A percentile compares a stretch with the other conserved stretches of the same genome.
phyloP scores from a whole-genome alignment of 2,888 invertebrate genomes.

The Argynnis bischoffii region DNA sequence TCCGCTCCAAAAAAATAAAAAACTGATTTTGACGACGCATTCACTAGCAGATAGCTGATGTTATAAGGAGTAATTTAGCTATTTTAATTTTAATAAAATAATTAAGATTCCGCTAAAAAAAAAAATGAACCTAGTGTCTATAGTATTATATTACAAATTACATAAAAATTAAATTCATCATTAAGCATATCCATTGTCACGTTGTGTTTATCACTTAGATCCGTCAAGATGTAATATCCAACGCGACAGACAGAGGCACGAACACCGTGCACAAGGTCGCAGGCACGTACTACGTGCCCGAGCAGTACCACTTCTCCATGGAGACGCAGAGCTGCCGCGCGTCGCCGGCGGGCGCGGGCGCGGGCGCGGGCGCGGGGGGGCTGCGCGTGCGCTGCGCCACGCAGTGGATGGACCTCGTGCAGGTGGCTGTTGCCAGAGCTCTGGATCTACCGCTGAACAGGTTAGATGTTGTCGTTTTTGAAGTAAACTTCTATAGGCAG shows the following conservation, averaged over 20 bases:
- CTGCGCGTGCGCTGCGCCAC: conserved; percentile 74
- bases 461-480: conserved; percentile 65
- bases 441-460: conserved; percentile 82
- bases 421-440: conserved; percentile 79
- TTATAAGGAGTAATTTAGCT: too few species aligned
- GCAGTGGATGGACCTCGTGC: conserved; percentile 85
- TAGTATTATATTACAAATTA: too few species aligned
- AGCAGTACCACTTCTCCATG: conserved; percentile 91
- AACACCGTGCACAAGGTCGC: conserved; percentile 77
- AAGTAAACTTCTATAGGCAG: too few species aligned
- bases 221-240: conserved; percentile 56
- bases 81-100: too few species aligned
- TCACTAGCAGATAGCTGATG: too few species aligned
- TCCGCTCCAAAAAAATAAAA: too few species aligned
- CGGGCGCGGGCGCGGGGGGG: not conserved
- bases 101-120: too few species aligned
- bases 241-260: conserved; percentile 60
- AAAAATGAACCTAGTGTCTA: too few species aligned
- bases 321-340: conserved; percentile 85
- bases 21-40: too few species aligned
- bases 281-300: conserved; percentile 80
- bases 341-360: conserved; percentile 22
- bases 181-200: too few species aligned
- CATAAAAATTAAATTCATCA: too few species aligned
- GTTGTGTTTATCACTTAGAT: conserved; percentile 48